Base-by-base conservation (phyloP, 2,113 vertebrate genomes). In the Oreamnos americanus region DNA sequence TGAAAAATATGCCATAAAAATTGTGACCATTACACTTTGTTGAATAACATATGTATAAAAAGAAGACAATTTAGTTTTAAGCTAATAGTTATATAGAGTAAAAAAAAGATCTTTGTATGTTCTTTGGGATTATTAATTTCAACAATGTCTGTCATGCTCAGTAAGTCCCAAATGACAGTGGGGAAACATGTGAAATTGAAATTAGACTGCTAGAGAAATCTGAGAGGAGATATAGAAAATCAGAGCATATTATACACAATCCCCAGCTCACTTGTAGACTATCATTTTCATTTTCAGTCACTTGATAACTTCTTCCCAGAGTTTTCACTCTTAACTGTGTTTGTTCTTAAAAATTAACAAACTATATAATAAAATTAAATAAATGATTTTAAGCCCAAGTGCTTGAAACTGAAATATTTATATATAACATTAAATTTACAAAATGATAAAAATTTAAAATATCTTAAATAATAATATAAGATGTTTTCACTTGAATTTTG, bases 141-240 rank as follows among this genome's bases (percentile, higher is more conserved):
- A 92, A 43, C 60, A 89, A 90, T 96, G 47, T 90, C 91, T 91
- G 79, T 94, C 74, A 94, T 74, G 87, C 87, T 95, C 97, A 95
- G 28, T 95, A 92, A 83, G 21, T 93, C 95, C 97, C 94, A 96
- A 97, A 98, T 87, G 87, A 96, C 85, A 94, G 88, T 91, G 51
- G 58, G 60, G 87, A 76, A 84, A 82, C 45, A 89, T 89, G 90
- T 92, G 62, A 88, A 96, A 97, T 23, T 92, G 92, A 93, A 94
- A 95, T 92, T 86, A 62, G 81, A 33, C 64, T 86, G 33, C 51
- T 36, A n/a, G 60, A 79, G 92, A 97, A 97, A 94, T 82, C n/a
- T 79, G 85, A 98, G 93, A 93, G 30, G 90, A 90, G 45, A 88
- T 26, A 88, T 1, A 7, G 49, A 94, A 90, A 92, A 94, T 97